phyloP scores from a whole-genome alignment of 1,140 invertebrate genomes.

The Zophobas morio region DNA sequence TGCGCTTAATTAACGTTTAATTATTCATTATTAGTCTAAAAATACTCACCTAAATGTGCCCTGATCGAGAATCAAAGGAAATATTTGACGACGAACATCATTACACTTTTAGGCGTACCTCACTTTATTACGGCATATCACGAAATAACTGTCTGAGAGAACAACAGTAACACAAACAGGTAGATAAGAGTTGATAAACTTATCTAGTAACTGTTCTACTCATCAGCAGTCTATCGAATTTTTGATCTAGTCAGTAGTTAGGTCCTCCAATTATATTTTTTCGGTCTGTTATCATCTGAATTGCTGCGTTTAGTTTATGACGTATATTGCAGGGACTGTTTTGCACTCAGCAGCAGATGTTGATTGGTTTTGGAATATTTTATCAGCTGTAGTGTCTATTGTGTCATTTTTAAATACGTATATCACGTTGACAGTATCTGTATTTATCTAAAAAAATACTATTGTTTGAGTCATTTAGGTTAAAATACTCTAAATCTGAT shows the following conservation, averaged over 20 bases:
- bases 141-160: constrained; percentile 9
- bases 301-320: no score
- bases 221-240: constrained; percentile 6
- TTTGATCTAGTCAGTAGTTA: not conserved
- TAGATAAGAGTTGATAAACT: constrained; percentile 21
- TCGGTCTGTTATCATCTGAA: no score
- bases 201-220: not conserved
- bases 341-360: no score
- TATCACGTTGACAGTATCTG: no score
- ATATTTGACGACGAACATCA: constrained; percentile 13
- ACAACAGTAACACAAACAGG: constrained; percentile 10
- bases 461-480: no score
- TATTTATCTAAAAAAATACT: no score
- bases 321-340: no score
- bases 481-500: no score
- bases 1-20: not conserved
- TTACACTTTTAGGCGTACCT: constrained; percentile 19
- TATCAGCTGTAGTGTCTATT: no score
- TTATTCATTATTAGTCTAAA: not conserved
- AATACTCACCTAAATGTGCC: constrained; percentile 7
- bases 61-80: constrained; percentile 5
- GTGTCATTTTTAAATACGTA: no score
- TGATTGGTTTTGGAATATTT: no score
- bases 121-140: constrained; percentile 16
- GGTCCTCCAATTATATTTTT: not conserved